A percentile compares a stretch with the other conserved stretches of the same genome.
Evolutionary conservation across 1,140 invertebrate species (phyloP).

Genomic region (Lasioglossum baleicum): DNA sequence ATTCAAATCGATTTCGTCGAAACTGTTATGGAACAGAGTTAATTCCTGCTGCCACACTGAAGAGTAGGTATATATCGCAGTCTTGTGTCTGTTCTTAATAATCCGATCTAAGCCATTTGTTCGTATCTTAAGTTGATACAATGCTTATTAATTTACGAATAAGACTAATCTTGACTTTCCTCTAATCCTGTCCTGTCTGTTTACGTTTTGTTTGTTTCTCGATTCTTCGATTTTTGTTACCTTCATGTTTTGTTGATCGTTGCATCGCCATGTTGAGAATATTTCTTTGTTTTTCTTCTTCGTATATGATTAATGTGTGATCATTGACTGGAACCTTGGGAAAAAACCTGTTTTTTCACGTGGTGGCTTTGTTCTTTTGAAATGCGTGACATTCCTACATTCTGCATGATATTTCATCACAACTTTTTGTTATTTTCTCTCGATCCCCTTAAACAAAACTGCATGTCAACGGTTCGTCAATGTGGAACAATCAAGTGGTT

Average conservation of each 20-base stretch:
- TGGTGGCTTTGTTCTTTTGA: conserved; percentile 15
- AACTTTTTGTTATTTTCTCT: neutral
- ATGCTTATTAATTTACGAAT: conserved; percentile 45
- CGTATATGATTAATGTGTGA: conserved; percentile 3
- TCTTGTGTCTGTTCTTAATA: conserved; percentile 24
- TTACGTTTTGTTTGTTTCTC: conserved; percentile 56
- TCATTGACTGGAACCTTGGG: neutral
- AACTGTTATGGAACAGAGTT: conserved; percentile 69
- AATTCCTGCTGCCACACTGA: conserved; percentile 66
- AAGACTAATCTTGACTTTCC: conserved; percentile 63
- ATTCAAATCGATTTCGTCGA: conserved; percentile 24
- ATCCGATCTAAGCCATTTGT: conserved; percentile 9
- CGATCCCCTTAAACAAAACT: neutral
- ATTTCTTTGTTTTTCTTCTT: conserved; percentile 22
- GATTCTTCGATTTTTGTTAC: conserved; percentile 36
- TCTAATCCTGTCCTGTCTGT: conserved; percentile 57
- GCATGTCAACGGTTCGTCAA: conserved; percentile 9
- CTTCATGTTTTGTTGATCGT: conserved; percentile 23
- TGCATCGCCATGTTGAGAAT: conserved; percentile 23
- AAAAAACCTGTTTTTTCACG: neutral
- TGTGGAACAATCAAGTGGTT: conserved; percentile 73
- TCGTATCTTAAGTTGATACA: conserved; percentile 44
- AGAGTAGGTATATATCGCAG: conserved; percentile 55
- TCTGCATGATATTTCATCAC: neutral
- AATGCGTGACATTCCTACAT: neutral